Evolutionary conservation across 2,113 vertebrate genomes (phyloP), one percentile per base, ranked within the genome.

Genomic region (Callipepla californica): DNA sequence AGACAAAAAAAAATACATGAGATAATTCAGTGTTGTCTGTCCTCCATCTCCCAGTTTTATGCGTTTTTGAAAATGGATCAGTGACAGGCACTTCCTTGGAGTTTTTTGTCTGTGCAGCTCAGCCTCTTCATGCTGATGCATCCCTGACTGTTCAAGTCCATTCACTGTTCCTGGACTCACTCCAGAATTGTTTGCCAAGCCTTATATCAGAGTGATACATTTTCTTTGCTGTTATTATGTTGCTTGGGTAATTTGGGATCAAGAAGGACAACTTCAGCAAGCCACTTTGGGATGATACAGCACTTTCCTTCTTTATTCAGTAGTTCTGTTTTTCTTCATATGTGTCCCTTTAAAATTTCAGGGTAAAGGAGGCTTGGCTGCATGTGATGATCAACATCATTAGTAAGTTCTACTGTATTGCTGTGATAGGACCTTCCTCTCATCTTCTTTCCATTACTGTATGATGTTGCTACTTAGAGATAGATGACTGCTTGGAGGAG

Each of bases 171-270:
- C 63, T 83, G 85, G 82, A 77, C 36, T 87, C 42, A 4, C 18
- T 90, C 91, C 87, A 91, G 70, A 85, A 67, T 22, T 21, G 9
- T 85, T 74, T 95, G 68, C 79, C 85, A 96, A 88, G 59, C 51
- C 63, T 87, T 85, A 77, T 32, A 34, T 68, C 73, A 83, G 47
- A 69, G 58, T 63, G 34, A 57, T 50, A 42, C 1, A 1, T 50
- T 90, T 90, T 83, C 58, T 88, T 92, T 87, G 55, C 59, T 1
- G 1, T 93, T 87, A 73, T 66, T 95, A 55, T 90, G 59, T 74
- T 85, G 30, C 38, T 61, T 67, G 42, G 70, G 73, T 80, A 89
- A 45, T 83, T 80, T 42, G 74, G 61, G 61, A 86, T 69, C 42
- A 74, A 72, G 77, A 77, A 88, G 62, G 89, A 70, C 80, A 90